A percentile compares a stretch with the other conserved stretches of the same genome.
Conservation (phyloP, 2,113 vertebrate species). For the Amblyopsis rosae region DNA sequence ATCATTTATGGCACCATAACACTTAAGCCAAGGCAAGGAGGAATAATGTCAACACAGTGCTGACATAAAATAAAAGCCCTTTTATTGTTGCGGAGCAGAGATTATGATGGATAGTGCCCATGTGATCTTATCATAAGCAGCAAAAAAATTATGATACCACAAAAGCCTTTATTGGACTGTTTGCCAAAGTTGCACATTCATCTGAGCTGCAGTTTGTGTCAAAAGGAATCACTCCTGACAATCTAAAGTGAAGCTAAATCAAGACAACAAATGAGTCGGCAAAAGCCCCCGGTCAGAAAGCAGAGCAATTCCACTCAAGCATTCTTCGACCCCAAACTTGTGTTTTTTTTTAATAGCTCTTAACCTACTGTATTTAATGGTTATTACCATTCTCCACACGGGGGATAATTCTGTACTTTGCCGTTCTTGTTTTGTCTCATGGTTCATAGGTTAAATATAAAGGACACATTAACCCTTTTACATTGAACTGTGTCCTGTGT, state of each 20-base stretch:
- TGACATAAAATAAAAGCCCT: constrained; percentile 10
- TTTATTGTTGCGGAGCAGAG: constrained; percentile 3
- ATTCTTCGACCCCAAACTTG: too few relatives aligned
- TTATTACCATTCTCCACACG: too few relatives aligned
- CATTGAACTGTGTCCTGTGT: too few relatives aligned
- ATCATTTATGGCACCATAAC: constrained; percentile 24
- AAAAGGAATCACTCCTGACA: constrained; percentile 1
- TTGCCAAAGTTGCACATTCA: constrained; percentile 9
- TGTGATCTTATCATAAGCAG: constrained; percentile 7
- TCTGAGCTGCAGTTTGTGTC: constrained; percentile 15
- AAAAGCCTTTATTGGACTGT: constrained; percentile 1
- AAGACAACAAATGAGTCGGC: constrained; percentile 12
- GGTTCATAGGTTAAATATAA: too few relatives aligned
- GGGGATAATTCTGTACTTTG: too few relatives aligned
- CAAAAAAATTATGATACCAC: background rate
- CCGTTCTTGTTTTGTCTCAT: too few relatives aligned
- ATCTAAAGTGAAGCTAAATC: constrained; percentile 24
- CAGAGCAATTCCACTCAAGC: background rate
- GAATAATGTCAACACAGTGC: constrained; percentile 3
- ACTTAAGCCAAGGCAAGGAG: constrained; percentile 4
- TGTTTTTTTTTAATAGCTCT: too few relatives aligned
- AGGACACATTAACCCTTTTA: too few relatives aligned
- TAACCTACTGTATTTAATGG: too few relatives aligned
- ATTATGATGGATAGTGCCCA: background rate
- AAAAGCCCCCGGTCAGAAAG: background rate